Conservation (phyloP, 2,113 vertebrate genomes). For the Xiphophorus couchianus region DNA sequence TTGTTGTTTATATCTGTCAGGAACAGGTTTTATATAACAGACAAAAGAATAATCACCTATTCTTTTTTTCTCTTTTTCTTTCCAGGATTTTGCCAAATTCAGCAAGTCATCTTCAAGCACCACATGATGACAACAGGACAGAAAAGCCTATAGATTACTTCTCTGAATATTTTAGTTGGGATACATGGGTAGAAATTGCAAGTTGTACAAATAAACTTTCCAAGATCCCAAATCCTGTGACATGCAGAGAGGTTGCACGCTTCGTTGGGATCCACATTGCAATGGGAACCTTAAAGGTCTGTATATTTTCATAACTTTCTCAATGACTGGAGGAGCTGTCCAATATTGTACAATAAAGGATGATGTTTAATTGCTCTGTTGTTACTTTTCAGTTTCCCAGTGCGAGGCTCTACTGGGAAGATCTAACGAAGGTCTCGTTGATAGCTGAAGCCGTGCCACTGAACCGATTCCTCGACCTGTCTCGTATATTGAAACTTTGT, state of each 20-base stretch:
- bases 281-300: slow-evolving; percentile 84
- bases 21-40: not conserved
- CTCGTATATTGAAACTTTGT: slow-evolving; percentile 62
- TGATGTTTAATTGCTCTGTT: not conserved
- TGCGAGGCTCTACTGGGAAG: slow-evolving; percentile 80
- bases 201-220: slow-evolving; percentile 62
- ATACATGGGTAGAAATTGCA: slow-evolving; percentile 77
- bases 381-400: slow-evolving; percentile 75
- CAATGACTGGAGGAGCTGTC: rapidly evolving
- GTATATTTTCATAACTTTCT: slow-evolving; percentile 19
- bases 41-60: not conserved
- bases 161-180: slow-evolving; percentile 73
- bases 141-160: slow-evolving; percentile 78
- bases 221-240: slow-evolving; percentile 50
- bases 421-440: slow-evolving; percentile 78
- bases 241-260: slow-evolving; percentile 72
- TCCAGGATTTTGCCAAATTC: slow-evolving; percentile 39
- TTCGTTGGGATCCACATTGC: slow-evolving; percentile 83
- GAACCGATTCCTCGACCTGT: slow-evolving; percentile 73
- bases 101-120: not conserved
- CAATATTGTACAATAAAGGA: not conserved
- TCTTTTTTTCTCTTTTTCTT: not conserved
- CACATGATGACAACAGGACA: slow-evolving; percentile 14
- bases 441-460: slow-evolving; percentile 78
- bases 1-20: not conserved